Evolutionary conservation across 2,888 invertebrate genomes (phyloP).

Genomic region (Linhomoeus sp.): DNA sequence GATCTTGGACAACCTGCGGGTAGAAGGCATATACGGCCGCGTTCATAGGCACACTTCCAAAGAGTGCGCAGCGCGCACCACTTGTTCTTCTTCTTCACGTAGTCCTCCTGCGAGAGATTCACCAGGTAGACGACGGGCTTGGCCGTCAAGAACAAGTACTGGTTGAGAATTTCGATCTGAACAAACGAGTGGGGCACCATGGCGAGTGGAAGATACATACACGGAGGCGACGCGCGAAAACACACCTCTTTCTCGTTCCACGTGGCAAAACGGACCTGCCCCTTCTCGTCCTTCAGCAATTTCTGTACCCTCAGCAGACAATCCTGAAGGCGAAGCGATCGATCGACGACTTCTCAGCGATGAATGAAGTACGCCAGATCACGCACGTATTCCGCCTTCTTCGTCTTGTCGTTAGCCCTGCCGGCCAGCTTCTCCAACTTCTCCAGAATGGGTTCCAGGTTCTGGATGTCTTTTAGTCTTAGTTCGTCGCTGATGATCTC

Average conservation of each 20-base stretch:
- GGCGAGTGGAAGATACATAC: too few relatives aligned
- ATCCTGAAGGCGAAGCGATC: too few relatives aligned
- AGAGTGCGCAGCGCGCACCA: slow-evolving; percentile 1
- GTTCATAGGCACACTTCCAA: too few relatives aligned
- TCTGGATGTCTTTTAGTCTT: slow-evolving; percentile 71
- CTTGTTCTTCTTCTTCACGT: slow-evolving; percentile 62
- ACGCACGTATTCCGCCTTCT: slow-evolving; percentile 81
- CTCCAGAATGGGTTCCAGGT: slow-evolving; percentile 56
- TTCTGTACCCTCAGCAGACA: slow-evolving; percentile 60
- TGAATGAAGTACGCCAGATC: background rate
- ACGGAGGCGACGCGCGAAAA: too few relatives aligned
- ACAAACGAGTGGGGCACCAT: too few relatives aligned
- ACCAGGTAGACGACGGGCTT: slow-evolving; percentile 93
- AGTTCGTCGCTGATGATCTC: slow-evolving; percentile 90
- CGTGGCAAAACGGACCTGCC: slow-evolving; percentile 62
- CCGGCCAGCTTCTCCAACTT: slow-evolving; percentile 55
- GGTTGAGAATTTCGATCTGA: slow-evolving; percentile 88
- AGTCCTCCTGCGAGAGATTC: slow-evolving; percentile 92
- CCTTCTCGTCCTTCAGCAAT: slow-evolving; percentile 64
- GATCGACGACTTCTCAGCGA: too few relatives aligned
- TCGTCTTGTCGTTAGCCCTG: slow-evolving; percentile 74
- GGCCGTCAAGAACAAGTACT: slow-evolving; percentile 82
- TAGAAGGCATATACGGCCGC: too few relatives aligned
- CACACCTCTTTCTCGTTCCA: slow-evolving; percentile 23
- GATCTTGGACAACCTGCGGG: slow-evolving; percentile 64